These are phyloP conservation scores for Astropecten irregularis DNA, from an alignment of 53 echinoderm and acorn worm genomes.

Conservation along the genomic window DNA sequence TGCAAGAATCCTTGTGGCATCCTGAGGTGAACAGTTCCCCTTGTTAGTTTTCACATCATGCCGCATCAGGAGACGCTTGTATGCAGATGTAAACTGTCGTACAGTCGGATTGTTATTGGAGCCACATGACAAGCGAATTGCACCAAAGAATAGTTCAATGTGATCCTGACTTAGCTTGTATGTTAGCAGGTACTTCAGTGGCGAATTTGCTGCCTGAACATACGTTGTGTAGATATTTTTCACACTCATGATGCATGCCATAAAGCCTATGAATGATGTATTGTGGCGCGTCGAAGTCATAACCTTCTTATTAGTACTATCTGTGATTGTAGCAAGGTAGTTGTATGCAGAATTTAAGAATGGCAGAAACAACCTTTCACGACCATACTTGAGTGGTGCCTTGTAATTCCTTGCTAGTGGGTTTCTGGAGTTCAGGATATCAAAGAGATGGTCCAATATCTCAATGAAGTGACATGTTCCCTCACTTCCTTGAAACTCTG, in stretches of 20 bases:
- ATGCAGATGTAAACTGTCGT: constrained; percentile 43
- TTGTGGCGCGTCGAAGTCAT: background rate
- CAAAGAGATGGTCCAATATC: constrained; percentile 56
- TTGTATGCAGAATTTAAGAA: constrained; percentile 25
- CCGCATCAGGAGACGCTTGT: constrained; percentile 53
- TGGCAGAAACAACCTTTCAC: constrained; percentile 27
- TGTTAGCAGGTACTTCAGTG: too few relatives aligned
- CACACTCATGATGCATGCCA: constrained; percentile 36
- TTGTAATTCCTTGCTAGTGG: constrained; percentile 52
- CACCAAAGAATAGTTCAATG: too few relatives aligned
- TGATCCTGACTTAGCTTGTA: too few relatives aligned
- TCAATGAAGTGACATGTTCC: constrained; percentile 54
- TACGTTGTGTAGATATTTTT: background rate
- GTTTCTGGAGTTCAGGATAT: constrained; percentile 59
- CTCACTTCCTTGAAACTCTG: constrained; percentile 46
- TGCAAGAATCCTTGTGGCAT: too few relatives aligned
- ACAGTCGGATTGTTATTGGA: constrained; percentile 68
- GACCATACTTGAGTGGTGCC: constrained; percentile 27
- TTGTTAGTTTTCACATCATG: constrained; percentile 42
- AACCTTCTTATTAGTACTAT: background rate
- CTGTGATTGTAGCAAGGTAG: constrained; percentile 21
- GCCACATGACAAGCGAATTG: constrained; percentile 23
- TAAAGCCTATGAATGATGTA: constrained; percentile 46
- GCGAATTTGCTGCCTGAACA: background rate
- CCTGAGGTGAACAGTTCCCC: constrained; percentile 65